Evolutionary conservation across 2,113 vertebrate species (phyloP).

Genomic region (Daboia siamensis): DNA sequence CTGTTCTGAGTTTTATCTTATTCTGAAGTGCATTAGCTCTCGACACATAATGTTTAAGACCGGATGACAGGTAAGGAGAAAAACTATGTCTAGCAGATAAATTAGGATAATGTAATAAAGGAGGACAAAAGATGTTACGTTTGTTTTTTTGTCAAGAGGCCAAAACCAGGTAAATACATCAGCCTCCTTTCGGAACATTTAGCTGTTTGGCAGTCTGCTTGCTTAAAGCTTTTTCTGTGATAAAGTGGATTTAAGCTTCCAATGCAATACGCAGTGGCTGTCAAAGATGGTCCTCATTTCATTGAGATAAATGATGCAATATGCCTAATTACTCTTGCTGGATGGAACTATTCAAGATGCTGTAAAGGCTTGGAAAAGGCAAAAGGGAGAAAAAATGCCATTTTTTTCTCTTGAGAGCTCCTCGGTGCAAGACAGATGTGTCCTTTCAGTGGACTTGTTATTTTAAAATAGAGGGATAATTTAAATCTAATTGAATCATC

Average conservation of each 20-base stretch:
- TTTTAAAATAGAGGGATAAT: neutral
- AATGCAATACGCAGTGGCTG: neutral
- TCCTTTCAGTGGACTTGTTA: conserved; percentile 1
- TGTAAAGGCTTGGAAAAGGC: neutral
- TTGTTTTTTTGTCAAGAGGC: neutral
- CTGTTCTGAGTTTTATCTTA: neutral
- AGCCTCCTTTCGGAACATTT: neutral
- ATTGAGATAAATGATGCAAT: conserved; percentile 24
- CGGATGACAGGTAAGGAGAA: neutral
- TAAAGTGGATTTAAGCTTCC: conserved; percentile 12
- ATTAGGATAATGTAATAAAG: neutral
- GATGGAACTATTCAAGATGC: conserved; percentile 8
- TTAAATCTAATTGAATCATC: conserved; percentile 6
- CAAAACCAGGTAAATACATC: conserved; percentile 4
- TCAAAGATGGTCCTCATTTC: neutral
- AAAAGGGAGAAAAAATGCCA: neutral
- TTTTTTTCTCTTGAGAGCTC: conserved; percentile 10
- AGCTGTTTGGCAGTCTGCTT: neutral
- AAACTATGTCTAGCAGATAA: neutral
- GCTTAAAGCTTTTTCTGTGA: conserved; percentile 13
- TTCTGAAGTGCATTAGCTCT: neutral
- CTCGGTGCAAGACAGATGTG: neutral
- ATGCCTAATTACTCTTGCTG: conserved; percentile 10
- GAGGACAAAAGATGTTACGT: neutral
- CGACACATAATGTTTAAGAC: neutral